Evolutionary conservation across 2,797 vertebrate genomes (phyloP).

Genomic region (Aeoliscus strigatus): DNA sequence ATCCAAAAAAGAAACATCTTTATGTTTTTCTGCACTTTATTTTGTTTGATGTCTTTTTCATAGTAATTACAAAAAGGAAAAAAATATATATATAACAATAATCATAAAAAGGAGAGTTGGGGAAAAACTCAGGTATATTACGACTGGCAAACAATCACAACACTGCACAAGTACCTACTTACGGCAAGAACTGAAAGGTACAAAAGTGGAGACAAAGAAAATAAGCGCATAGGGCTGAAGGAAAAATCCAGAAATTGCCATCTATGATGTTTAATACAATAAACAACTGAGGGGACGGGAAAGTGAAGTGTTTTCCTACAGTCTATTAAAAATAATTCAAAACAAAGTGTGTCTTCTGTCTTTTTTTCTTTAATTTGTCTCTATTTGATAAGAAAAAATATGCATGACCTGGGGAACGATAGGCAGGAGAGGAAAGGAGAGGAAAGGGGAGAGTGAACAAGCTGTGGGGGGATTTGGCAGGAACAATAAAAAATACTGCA

Average conservation of each 20-base stretch:
- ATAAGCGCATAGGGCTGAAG: constrained; percentile 55
- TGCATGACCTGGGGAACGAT: constrained; percentile 73
- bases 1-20: constrained; percentile 85
- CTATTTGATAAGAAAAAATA: constrained; percentile 72
- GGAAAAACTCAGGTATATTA: constrained; percentile 73
- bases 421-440: constrained; percentile 27
- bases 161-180: constrained; percentile 95
- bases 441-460: constrained; percentile 18
- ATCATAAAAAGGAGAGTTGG: constrained; percentile 79
- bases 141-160: constrained; percentile 97
- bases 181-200: constrained; percentile 91
- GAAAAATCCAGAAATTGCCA: constrained; percentile 74
- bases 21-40: constrained; percentile 76
- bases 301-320: constrained; percentile 87
- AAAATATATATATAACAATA: constrained; percentile 81
- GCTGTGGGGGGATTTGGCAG: constrained; percentile 67
- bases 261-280: constrained; percentile 91
- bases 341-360: constrained; percentile 77
- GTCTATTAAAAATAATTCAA: constrained; percentile 77
- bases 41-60: constrained; percentile 75
- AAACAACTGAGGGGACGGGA: constrained; percentile 85
- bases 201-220: constrained; percentile 61
- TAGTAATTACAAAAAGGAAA: constrained; percentile 89
- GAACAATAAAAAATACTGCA: constrained; percentile 99
- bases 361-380: constrained; percentile 60